Conservation (phyloP, 2,888 invertebrate species). For the Chalcosyrphus nemorum region DNA sequence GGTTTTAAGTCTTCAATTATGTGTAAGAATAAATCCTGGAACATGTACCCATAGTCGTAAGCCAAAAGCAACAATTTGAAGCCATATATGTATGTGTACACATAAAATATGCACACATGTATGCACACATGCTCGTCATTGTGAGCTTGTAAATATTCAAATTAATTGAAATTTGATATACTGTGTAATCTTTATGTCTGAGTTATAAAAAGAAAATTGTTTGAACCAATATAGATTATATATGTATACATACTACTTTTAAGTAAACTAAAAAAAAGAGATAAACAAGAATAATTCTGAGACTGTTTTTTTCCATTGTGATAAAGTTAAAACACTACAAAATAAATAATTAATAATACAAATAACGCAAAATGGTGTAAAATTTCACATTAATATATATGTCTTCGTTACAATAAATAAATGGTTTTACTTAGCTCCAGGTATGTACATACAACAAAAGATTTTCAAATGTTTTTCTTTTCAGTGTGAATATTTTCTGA, state of each 20-base stretch:
- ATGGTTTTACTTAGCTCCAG: no score
- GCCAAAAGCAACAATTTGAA: not conserved
- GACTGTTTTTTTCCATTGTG: slow-evolving; percentile 84
- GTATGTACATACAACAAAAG: no score
- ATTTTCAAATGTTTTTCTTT: no score
- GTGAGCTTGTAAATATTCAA: not conserved
- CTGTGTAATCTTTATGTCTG: slow-evolving; percentile 2
- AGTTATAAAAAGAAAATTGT: slow-evolving; percentile 23
- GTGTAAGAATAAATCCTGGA: not conserved
- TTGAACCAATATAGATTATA: slow-evolving; percentile 32
- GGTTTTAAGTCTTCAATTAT: not conserved
- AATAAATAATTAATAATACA: slow-evolving; percentile 48
- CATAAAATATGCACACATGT: not conserved
- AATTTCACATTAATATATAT: slow-evolving; percentile 60
- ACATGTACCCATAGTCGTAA: not conserved
- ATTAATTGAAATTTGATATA: not conserved
- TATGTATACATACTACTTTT: slow-evolving; percentile 11
- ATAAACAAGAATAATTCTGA: slow-evolving; percentile 74
- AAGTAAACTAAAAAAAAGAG: slow-evolving; percentile 40
- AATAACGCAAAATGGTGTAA: slow-evolving; percentile 41
- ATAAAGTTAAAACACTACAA: slow-evolving; percentile 83
- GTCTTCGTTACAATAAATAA: slow-evolving; percentile 41
- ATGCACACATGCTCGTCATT: slow-evolving; percentile 1
- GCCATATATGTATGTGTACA: not conserved
- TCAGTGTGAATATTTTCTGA: no score